Percentiles rank a stretch among this genome's conserved stretches.
These are phyloP conservation scores for Homalodisca vitripennis DNA, from an alignment of 1,140 invertebrate species.

Conservation along the genomic window DNA sequence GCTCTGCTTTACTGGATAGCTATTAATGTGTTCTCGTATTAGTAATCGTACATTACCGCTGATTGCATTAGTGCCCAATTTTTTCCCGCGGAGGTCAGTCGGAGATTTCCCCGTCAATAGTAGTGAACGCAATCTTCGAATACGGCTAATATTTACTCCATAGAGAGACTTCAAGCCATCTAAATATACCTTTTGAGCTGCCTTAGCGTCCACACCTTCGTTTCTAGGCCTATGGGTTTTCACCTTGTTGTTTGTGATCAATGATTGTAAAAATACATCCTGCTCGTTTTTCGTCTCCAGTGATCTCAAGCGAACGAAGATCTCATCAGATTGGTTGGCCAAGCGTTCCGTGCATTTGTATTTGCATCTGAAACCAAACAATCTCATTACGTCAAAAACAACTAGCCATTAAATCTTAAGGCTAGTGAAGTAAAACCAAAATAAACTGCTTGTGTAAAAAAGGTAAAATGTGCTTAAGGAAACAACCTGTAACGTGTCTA, in stretches of 20 bases:
- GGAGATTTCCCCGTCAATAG: neutral
- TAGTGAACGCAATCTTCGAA: neutral
- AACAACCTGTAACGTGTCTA: too few species aligned
- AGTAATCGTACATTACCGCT: neutral
- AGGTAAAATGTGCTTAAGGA: too few species aligned
- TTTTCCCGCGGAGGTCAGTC: neutral
- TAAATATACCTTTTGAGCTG: neutral
- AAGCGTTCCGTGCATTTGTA: neutral
- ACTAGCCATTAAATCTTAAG: too few species aligned
- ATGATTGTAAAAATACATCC: conserved; percentile 7
- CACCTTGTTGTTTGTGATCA: conserved; percentile 2
- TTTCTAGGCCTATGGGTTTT: conserved; percentile 14
- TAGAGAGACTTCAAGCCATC: neutral
- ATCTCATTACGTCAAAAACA: too few species aligned
- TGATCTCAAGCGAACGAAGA: conserved; percentile 3
- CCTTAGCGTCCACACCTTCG: neutral
- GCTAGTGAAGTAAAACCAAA: too few species aligned
- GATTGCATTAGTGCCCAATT: conserved; percentile 10
- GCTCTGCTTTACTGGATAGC: conserved; percentile 17
- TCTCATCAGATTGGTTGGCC: neutral
- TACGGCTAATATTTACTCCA: conserved; percentile 4
- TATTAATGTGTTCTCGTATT: conserved; percentile 12
- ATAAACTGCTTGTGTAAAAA: too few species aligned
- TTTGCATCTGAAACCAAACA: neutral
- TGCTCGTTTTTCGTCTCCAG: conserved; percentile 4